Base-by-base conservation (phyloP, 2,113 vertebrate species). In the Cottus gobio region DNA sequence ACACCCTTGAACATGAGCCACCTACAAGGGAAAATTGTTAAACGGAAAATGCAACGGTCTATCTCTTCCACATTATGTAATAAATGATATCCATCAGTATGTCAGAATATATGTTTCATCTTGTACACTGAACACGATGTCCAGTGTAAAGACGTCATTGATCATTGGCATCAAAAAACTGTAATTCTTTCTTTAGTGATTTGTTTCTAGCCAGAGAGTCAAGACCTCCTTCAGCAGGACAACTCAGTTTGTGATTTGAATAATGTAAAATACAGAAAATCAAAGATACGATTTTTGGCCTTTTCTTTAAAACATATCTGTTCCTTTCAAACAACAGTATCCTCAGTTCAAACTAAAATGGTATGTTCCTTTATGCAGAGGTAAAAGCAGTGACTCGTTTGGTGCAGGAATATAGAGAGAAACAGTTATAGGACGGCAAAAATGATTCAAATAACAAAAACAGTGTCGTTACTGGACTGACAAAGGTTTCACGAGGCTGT, bases 401-500 rank as follows among this genome's bases (percentile, higher is more conserved):
- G n/a, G 30, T 9, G 15, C 8, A 65, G 36, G 22, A n/a, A 76
- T 66, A 48, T 36, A 31, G 30, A 63, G 20, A 57, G 70, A 63
- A 71, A 63, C 26, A 63, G 52, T 66, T 72, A 46, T 71, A 39
- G 18, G 24, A 48, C 3, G 2, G 16, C 84, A 82, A 88, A 93
- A 91, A 92, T 71, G 39, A 72, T 44, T 75, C 84, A 84, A 73
- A 80, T 42, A 79, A 75, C 93, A 93, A 92, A 95, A 95, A 95
- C 94, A 93, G 89, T 91, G 94, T 94, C 92, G 93, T 95, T 94
- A 95, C 93, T 71, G 87, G 83, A 76, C 88, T 94, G 94, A 94
- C 94, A 94, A 91, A 94, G 93, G 95, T 95, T 96, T 95, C 93
- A 95, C 87, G 94, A 95, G 93, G 91, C 89, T 82, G 89, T 93